Evolutionary conservation across 2,113 vertebrate genomes (phyloP).

Genomic region (Oreochromis spilurus): DNA sequence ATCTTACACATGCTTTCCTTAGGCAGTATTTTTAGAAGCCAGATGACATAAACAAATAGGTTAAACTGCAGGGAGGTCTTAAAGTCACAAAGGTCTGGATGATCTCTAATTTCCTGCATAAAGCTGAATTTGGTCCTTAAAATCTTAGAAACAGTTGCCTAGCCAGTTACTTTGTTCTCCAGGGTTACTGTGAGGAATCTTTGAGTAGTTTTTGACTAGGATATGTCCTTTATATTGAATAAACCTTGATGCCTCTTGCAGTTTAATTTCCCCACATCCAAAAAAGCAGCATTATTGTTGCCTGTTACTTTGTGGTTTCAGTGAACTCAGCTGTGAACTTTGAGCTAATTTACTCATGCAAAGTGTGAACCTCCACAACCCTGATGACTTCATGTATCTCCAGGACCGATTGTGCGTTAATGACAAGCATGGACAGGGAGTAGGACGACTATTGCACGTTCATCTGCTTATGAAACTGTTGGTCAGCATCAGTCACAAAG

Average conservation of each 20-base stretch:
- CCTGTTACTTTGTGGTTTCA: not conserved
- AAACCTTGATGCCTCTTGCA: not conserved
- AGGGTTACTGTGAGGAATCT: not conserved
- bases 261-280: accelerated
- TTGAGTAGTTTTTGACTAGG: not conserved
- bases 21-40: not conserved
- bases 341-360: not conserved
- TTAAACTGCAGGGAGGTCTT: not conserved
- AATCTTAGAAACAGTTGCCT: accelerated
- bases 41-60: not conserved
- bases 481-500: conserved; percentile 13
- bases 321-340: not conserved
- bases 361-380: not conserved
- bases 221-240: not conserved
- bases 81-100: not conserved
- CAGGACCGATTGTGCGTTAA: not conserved
- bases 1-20: not conserved
- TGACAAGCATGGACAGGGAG: not conserved
- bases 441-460: not conserved
- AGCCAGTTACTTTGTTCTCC: not conserved
- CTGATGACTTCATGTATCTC: not conserved
- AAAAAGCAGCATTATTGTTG: not conserved
- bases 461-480: not conserved
- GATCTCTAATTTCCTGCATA: not conserved
- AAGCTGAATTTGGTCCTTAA: not conserved